Conservation (phyloP, 2,113 vertebrate species). For the Centropristis striata region DNA sequence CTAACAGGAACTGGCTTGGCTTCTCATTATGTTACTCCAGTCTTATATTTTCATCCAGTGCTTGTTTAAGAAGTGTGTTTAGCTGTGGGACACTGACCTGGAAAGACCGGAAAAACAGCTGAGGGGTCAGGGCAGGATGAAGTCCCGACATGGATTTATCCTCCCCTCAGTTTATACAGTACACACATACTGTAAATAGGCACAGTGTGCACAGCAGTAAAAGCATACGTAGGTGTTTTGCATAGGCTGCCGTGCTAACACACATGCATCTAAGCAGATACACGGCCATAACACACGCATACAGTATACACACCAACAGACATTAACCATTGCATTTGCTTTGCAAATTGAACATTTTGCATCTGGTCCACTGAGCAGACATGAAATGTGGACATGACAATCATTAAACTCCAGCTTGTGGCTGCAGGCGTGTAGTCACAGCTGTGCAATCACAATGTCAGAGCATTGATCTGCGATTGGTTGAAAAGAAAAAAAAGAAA, state of each 20-base stretch:
- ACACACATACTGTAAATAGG: constrained; percentile 31
- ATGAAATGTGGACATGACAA: constrained; percentile 54
- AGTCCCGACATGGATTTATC: constrained; percentile 38
- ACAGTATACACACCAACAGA: constrained; percentile 18
- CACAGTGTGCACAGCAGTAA: constrained; percentile 1
- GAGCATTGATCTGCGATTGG: constrained; percentile 56
- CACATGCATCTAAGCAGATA: constrained; percentile 15
- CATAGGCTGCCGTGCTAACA: not conserved
- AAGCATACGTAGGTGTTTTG: constrained; percentile 19
- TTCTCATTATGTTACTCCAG: not conserved
- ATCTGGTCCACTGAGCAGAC: constrained; percentile 52
- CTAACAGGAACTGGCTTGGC: not conserved
- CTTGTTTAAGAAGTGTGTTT: not conserved
- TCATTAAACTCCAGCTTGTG: constrained; percentile 60
- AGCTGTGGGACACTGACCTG: constrained; percentile 52
- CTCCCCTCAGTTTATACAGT: constrained; percentile 27
- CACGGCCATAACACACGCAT: not conserved
- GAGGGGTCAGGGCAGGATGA: constrained; percentile 22
- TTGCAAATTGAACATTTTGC: constrained; percentile 65
- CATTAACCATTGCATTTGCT: constrained; percentile 56
- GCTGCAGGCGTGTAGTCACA: constrained; percentile 45
- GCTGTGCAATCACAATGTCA: constrained; percentile 46
- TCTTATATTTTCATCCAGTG: not conserved
- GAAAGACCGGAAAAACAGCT: constrained; percentile 59
- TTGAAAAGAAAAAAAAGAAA: not conserved